Percentiles rank a stretch among this genome's conserved stretches.
Evolutionary conservation across 2,113 vertebrate species (phyloP).

Genomic region (Cebus imitator): DNA sequence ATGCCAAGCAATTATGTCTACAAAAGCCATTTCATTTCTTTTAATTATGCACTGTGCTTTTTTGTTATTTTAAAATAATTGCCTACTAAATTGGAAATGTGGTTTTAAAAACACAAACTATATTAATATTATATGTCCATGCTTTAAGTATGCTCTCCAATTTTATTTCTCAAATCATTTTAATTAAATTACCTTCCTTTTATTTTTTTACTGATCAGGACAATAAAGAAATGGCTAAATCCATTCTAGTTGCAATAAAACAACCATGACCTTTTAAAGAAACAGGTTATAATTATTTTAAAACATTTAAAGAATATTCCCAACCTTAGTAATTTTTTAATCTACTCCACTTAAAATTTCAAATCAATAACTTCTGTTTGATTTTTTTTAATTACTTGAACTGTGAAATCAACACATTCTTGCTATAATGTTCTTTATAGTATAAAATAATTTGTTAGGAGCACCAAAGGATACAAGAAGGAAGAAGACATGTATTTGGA

Average conservation of each 20-base stretch:
- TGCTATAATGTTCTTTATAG: neutral
- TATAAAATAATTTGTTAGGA: neutral
- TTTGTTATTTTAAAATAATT: slow-evolving; percentile 50
- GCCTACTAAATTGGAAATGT: slow-evolving; percentile 18
- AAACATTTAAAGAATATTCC: slow-evolving; percentile 20
- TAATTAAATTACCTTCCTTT: slow-evolving; percentile 73
- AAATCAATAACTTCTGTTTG: neutral
- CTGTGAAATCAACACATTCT: neutral
- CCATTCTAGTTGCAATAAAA: slow-evolving; percentile 39
- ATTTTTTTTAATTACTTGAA: neutral
- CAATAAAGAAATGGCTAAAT: slow-evolving; percentile 51
- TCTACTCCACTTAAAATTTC: neutral
- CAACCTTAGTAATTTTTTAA: neutral
- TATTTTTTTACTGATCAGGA: slow-evolving; percentile 53
- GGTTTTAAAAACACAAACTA: slow-evolving; percentile 69
- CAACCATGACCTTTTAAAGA: slow-evolving; percentile 43
- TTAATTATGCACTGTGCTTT: neutral
- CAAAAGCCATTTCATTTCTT: neutral
- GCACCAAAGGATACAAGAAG: neutral
- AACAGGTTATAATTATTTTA: slow-evolving; percentile 13
- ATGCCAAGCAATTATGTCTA: neutral
- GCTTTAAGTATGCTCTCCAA: slow-evolving; percentile 50
- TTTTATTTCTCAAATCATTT: slow-evolving; percentile 64
- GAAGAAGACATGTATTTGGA: neutral
- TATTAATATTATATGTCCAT: slow-evolving; percentile 53